phyloP scores from a whole-genome alignment of 1,140 invertebrate species.

The Bombus waltoni region DNA sequence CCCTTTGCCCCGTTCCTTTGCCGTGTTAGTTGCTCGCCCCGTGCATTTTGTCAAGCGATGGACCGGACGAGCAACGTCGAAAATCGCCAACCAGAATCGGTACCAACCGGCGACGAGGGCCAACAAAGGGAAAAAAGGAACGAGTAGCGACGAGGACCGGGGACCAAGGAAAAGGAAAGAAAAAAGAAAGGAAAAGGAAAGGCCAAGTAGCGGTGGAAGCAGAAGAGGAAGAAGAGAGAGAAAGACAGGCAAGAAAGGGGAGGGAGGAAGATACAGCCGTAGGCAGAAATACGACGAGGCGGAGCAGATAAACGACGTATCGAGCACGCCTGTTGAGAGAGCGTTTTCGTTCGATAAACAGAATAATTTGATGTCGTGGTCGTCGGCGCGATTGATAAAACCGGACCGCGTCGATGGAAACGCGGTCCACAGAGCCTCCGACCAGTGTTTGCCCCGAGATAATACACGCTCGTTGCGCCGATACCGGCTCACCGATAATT shows the following conservation, averaged over 20 bases:
- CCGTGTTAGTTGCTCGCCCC: not conserved
- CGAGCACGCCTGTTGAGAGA: conserved; percentile 45
- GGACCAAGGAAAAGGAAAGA: not conserved
- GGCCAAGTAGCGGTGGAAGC: not conserved
- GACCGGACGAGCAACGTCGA: conserved; percentile 32
- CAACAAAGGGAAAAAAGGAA: not conserved
- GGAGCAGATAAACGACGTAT: conserved; percentile 67
- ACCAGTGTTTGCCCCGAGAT: conserved; percentile 38
- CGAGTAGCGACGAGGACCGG: not conserved
- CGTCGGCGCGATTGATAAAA: conserved; percentile 56
- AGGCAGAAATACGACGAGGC: conserved; percentile 60
- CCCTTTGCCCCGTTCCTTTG: not conserved
- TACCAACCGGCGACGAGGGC: not conserved
- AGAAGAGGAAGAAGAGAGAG: not conserved
- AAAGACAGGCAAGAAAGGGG: not conserved
- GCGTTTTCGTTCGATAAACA: conserved; percentile 59
- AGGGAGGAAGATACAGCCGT: conserved; percentile 10
- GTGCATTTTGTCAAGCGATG: not conserved
- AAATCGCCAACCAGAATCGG: conserved; percentile 48
- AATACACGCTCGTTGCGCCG: conserved; percentile 41
- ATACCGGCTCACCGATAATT: conserved; percentile 40
- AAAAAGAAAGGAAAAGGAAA: not conserved
- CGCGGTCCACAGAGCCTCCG: conserved; percentile 23
- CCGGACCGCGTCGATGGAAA: conserved; percentile 27
- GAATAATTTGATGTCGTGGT: conserved; percentile 55